Conservation (phyloP, 2,888 invertebrate genomes). For the Meiosimyza decipiens region DNA sequence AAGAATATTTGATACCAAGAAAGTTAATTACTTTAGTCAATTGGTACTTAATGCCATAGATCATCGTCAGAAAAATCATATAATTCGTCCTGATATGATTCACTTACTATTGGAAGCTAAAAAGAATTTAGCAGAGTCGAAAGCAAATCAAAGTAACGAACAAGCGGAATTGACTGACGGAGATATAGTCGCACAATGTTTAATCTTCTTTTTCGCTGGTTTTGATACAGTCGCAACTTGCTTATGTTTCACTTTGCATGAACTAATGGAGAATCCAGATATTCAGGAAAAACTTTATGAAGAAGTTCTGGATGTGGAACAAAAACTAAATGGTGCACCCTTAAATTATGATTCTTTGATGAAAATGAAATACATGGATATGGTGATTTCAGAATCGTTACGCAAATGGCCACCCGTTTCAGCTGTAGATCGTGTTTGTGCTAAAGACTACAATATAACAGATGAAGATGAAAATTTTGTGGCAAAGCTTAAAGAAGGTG, state of each 20-base stretch:
- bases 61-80: constrained; percentile 65
- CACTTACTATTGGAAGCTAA: constrained; percentile 69
- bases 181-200: constrained; percentile 69
- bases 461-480: constrained; percentile 40
- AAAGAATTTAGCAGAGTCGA: constrained; percentile 35
- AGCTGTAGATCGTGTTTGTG: constrained; percentile 68
- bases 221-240: constrained; percentile 66
- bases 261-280: constrained; percentile 70
- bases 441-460: constrained; percentile 61
- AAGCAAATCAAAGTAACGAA: not conserved
- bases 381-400: constrained; percentile 68
- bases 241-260: constrained; percentile 69
- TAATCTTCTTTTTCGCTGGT: constrained; percentile 70
- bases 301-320: constrained; percentile 68
- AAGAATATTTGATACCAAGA: constrained; percentile 58
- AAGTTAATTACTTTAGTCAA: constrained; percentile 62
- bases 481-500: constrained; percentile 68
- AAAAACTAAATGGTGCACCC: constrained; percentile 65
- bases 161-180: constrained; percentile 57
- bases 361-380: constrained; percentile 72
- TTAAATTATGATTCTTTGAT: constrained; percentile 70
- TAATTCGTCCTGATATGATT: constrained; percentile 71
- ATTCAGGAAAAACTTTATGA: constrained; percentile 69
- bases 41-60: constrained; percentile 67
- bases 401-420: constrained; percentile 69